Conservation (phyloP, 2,797 vertebrate species). For the Aselliscus stoliczkanus region DNA sequence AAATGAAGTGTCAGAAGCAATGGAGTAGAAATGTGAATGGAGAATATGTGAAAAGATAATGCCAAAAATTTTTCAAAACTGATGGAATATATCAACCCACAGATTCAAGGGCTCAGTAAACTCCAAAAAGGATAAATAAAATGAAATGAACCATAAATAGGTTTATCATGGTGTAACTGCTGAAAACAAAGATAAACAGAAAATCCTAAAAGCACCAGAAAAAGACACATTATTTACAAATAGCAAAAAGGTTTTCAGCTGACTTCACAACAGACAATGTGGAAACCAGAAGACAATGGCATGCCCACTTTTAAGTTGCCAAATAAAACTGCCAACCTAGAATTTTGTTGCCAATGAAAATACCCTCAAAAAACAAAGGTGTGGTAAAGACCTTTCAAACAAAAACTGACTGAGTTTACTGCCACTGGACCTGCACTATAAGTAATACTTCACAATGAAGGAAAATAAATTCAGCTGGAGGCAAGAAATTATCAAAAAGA, state of each 20-base stretch:
- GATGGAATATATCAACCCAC: not conserved
- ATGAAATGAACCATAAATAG: not conserved
- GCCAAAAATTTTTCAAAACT: not conserved
- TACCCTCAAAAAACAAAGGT: not conserved
- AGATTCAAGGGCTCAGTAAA: not conserved
- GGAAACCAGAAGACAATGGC: not conserved
- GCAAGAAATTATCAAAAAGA: not conserved
- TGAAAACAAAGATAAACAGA: not conserved
- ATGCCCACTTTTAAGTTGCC: not conserved
- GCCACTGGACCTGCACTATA: not conserved
- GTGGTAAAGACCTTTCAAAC: not conserved
- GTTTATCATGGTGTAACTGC: not conserved
- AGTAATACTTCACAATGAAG: not conserved
- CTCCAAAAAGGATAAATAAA: not conserved
- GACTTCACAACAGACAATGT: not conserved
- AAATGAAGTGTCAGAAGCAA: not conserved
- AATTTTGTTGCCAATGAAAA: not conserved
- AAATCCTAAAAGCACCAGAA: not conserved
- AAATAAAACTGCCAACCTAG: not conserved
- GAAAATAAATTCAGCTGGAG: not conserved
- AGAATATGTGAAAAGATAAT: not conserved
- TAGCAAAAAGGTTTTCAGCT: not conserved
- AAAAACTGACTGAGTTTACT: not conserved
- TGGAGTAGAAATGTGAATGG: not conserved
- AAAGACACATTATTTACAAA: not conserved